Base-by-base conservation (phyloP, 2,113 vertebrate species). In the Sorex araneus region DNA sequence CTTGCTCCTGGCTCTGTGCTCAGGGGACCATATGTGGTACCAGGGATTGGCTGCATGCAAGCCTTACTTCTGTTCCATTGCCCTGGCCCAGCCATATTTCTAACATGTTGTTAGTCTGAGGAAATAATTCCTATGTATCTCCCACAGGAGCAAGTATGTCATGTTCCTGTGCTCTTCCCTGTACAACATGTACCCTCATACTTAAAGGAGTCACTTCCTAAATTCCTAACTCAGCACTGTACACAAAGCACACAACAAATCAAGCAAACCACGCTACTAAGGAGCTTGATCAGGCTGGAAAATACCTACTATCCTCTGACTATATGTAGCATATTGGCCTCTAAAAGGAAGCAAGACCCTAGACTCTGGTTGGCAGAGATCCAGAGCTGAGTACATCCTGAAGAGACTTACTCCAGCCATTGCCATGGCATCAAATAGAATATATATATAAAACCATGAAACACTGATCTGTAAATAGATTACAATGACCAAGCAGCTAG, bases 261-360 rank as follows among this genome's bases (percentile, higher is more conserved):
- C 28, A 67, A 67, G 84, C 64, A 60, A 92, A 87, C 92, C 36
- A 80, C 30, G 66, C 21, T 64, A 71, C 45, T n/a, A 30, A 78
- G 60, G 57, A 90, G 32, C 30, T 76, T 77, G 67, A 79, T 85
- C 34, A 71, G 21, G 23, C 11, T 93, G 43, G 85, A 95, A 90
- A 83, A 27, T 36, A 32, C 67, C 32, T 88, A 40, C 2, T 23
- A 66, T 74, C 64, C 84, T 40, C 19, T 91, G 50, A 27, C 36
- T 27, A 21, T 36, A 21, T 12, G 54, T 73, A 47, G 30, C 66
- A 67, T 15, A 21, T 32, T 50, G 54, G 57, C 47, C 4, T 54
- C 25, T 28, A 27, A 77, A 1, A 40, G 36, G 73, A 89, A 86
- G 21, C 54, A 91, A 70, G 84, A 84, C 69, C 50, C 43, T 40